Base-by-base conservation (phyloP, 2,113 vertebrate species). In the Pavo muticus region DNA sequence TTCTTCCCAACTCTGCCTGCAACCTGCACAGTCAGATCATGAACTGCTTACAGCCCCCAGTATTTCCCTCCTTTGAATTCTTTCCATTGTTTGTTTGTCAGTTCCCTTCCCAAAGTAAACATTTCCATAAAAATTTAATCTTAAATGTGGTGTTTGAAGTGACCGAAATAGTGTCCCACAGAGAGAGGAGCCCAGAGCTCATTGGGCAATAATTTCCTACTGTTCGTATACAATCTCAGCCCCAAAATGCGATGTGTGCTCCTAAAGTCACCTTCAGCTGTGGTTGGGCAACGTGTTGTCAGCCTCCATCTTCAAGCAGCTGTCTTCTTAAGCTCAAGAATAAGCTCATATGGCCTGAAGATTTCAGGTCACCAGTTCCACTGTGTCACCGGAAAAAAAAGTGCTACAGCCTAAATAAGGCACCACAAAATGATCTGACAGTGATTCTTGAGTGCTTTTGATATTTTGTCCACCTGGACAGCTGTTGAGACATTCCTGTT, bases 91-190 rank as follows among this genome's bases (percentile, higher is more conserved):
- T 90, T 93, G 21, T 21, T 91, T 90, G 80, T 60, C 6, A 1
- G 32, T 81, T 92, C 61, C 77, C 20, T 23, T 77, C 90, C 83
- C 32, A 86, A 88, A 95, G 20, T 90, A 96, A 93, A 95, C 79
- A 86, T 13, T 88, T 94, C 63, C 74, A 82, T 63, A 81, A 89
- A 91, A 82, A 73, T 87, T 72, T 90, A 52, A 80, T 88, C 79
- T 74, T 50, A 47, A 81, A 74, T 21, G 57, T 35, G 57, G 40
- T 95, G 44, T 57, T 95, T 74, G 40, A 65, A 71, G 40, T 35
- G 79, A 84, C 72, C 67, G 35, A 35, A 35, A 35, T 91, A 40
- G 71, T 77, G 50, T 44, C 87, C 91, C 59, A 73, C 47, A 85
- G 75, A 74, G 50, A 71, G 39, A 91, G 27, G 52, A 94, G 84